These are phyloP conservation scores for Corapipo altera DNA, from an alignment of 2,113 vertebrate species.

Conservation along the genomic window DNA sequence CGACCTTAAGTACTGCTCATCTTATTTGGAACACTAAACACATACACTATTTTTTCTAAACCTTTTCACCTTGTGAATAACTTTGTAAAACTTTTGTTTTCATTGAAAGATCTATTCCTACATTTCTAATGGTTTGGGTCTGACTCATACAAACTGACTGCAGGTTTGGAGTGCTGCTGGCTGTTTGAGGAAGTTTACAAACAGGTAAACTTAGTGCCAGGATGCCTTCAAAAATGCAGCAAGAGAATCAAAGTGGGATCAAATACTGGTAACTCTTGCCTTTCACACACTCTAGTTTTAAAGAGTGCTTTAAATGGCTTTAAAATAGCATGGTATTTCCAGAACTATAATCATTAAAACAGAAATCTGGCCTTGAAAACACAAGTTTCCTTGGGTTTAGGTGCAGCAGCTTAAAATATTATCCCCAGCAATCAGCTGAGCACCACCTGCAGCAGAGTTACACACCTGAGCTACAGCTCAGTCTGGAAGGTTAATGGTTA, in stretches of 20 bases:
- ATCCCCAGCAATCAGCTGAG: neutral
- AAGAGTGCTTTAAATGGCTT: neutral
- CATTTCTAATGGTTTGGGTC: neutral
- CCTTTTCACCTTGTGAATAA: neutral
- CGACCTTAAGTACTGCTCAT: neutral
- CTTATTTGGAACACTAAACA: neutral
- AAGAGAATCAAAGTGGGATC: neutral
- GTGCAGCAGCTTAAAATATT: neutral
- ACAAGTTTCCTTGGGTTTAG: neutral
- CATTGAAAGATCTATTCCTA: neutral
- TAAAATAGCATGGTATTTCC: neutral
- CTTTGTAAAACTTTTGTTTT: neutral
- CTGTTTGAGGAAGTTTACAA: neutral
- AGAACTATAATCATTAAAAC: neutral
- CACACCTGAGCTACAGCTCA: neutral
- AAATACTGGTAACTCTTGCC: neutral
- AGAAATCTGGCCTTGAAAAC: neutral
- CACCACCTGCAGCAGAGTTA: neutral
- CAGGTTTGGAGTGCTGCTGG: neutral
- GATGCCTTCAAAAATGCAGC: neutral
- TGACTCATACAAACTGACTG: neutral
- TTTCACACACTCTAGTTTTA: neutral
- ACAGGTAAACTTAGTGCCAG: neutral
- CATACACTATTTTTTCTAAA: neutral
- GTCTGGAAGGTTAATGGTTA: neutral